These are phyloP conservation scores for Ophiothrix spiculata DNA, from an alignment of 35 echinoderm and acorn worm species.

Conservation along the genomic window DNA sequence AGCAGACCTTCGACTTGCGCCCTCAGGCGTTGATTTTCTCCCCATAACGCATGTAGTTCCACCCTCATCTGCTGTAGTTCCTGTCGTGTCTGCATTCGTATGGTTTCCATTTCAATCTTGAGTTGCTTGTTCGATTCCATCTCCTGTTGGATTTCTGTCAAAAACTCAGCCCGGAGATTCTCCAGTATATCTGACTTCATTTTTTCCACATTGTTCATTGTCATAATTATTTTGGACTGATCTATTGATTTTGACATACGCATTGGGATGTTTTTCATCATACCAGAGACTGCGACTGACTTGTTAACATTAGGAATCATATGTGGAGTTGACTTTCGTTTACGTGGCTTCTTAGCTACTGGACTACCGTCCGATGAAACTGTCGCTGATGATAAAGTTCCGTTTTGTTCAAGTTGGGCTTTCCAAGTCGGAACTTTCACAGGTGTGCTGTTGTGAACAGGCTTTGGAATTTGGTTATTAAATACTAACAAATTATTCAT, in stretches of 20 bases:
- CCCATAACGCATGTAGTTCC: background rate
- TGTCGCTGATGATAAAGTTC: background rate
- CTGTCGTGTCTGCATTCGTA: background rate
- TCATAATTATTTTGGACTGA: background rate
- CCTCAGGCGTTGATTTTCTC: constrained; percentile 2
- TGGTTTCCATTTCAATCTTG: background rate
- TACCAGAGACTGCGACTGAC: background rate
- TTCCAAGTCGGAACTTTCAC: background rate
- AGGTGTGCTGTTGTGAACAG: background rate
- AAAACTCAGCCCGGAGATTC: background rate
- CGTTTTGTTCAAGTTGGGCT: background rate
- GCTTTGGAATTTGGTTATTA: too few relatives aligned
- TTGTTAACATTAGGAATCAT: background rate
- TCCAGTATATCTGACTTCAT: background rate
- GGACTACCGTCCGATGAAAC: too few relatives aligned
- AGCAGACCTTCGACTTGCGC: background rate
- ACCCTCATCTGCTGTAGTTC: background rate
- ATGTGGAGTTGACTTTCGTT: background rate
- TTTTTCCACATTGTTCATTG: background rate
- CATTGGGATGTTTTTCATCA: background rate
- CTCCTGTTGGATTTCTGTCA: background rate
- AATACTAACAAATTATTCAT: too few relatives aligned
- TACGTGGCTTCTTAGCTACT: background rate
- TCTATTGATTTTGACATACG: background rate
- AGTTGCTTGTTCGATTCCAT: constrained; percentile 1